phyloP scores from a whole-genome alignment of 2,888 invertebrate genomes.

The Tipula vernalis region DNA sequence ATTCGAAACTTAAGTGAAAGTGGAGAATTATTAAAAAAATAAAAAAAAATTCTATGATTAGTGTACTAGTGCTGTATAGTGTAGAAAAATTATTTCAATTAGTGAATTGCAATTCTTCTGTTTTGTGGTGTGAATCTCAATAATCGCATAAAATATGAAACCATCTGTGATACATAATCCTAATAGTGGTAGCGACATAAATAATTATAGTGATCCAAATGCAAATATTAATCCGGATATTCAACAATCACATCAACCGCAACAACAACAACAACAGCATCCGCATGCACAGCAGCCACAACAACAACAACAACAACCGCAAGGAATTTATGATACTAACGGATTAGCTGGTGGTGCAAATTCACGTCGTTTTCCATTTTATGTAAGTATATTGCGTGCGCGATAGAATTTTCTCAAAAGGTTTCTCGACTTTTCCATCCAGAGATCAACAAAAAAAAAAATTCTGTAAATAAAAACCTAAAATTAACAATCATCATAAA shows the following conservation, averaged over 20 bases:
- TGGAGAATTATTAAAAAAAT: not conserved
- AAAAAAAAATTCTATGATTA: not conserved
- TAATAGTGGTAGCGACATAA: slow-evolving; percentile 16
- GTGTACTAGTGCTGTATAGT: not conserved
- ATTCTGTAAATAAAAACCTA: not conserved
- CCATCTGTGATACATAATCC: slow-evolving; percentile 30
- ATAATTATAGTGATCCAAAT: slow-evolving; percentile 11
- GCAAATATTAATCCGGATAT: not conserved
- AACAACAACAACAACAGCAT: slow-evolving; percentile 8
- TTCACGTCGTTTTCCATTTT: slow-evolving; percentile 20
- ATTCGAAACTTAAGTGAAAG: not conserved
- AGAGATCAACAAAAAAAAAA: not conserved
- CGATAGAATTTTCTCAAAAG: not conserved
- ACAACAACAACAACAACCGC: slow-evolving; percentile 8
- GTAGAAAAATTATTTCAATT: not conserved
- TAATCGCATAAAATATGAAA: slow-evolving; percentile 23
- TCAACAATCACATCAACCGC: not conserved
- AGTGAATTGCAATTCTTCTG: not conserved
- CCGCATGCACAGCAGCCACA: not conserved
- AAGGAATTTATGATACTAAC: slow-evolving; percentile 12
- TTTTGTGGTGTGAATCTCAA: not conserved
- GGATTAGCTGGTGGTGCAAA: slow-evolving; percentile 8
- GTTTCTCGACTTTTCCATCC: not conserved
- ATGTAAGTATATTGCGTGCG: slow-evolving; percentile 16
- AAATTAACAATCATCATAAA: not conserved